Conservation (phyloP, 2,113 vertebrate genomes). For the Elgaria multicarinata region DNA sequence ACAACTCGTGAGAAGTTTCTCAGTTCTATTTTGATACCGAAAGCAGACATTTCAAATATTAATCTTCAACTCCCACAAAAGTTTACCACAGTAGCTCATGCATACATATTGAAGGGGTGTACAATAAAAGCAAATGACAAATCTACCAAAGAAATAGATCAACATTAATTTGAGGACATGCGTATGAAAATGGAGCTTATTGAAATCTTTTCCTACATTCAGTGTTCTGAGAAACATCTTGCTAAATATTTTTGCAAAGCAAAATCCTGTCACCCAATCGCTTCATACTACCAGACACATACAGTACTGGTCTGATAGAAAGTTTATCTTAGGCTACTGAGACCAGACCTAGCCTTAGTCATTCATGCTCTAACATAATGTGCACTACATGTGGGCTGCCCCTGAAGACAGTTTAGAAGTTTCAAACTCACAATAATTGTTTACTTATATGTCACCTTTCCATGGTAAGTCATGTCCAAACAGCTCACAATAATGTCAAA, state of each 20-base stretch:
- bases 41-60: background rate
- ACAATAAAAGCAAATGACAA: background rate
- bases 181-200: background rate
- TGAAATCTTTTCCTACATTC: background rate
- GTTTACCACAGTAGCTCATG: background rate
- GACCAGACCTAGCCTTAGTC: too few relatives aligned
- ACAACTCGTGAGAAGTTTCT: accelerated
- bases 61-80: background rate
- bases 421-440: too few relatives aligned
- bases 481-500: too few relatives aligned
- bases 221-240: background rate
- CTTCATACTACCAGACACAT: background rate
- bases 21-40: background rate
- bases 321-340: background rate
- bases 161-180: background rate
- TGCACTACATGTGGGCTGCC: too few relatives aligned
- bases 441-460: too few relatives aligned
- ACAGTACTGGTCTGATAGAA: background rate
- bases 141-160: background rate
- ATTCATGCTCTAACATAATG: too few relatives aligned
- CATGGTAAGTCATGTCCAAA: too few relatives aligned
- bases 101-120: background rate
- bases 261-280: background rate
- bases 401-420: too few relatives aligned
- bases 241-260: background rate